Evolutionary conservation across 2,113 vertebrate genomes (phyloP), one percentile per base, ranked within the genome.

Genomic region (Trematomus loennbergii): DNA sequence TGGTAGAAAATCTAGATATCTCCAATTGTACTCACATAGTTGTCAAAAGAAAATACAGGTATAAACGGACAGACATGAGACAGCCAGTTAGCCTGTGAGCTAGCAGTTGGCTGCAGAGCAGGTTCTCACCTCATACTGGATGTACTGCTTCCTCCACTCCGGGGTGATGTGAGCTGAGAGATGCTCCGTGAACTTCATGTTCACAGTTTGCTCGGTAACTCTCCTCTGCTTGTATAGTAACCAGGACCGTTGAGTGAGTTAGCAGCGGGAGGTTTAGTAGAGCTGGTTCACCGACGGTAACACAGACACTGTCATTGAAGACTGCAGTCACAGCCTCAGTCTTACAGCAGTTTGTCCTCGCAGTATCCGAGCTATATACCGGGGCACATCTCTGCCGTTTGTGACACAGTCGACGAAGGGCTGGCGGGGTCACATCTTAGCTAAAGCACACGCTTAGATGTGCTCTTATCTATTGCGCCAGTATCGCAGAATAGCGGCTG

Each of bases 141-240:
- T 99, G 95, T 99, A 99, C 64, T 99, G 98, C 89, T 99, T 99
- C 86, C 97, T 96, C 98, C 98, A 99, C 94, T 99, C 97, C 75
- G 98, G 97, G 52, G 98, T 99, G 96, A 99, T 99, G 95, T 99
- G 97, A 82, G 98, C 98, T 4, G 98, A 97, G 84, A 99, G 96
- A 95, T 99, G 98, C 95, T 99, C 98, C 54, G 98, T 97, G 94
- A 99, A 99, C 94, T 99, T 99, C 98, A 99, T 99, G 0, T 69
- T 61, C 54, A 25, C 73, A 17, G 16, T 3, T 2, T 1, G 55
- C 0, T 57, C n/a, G 3, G 2, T 18, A 2, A 9, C 49, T 8
- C n/a, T 29, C 22, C 13, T 2, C 50, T 49, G 20, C 1, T 20
- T n/a, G 18, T 5, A 16, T 0, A n/a, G 25, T 5, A 4, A 29